Evolutionary conservation across 2,113 vertebrate genomes (phyloP), one percentile per base, ranked within the genome.

Genomic region (Ancistrus triradiatus): DNA sequence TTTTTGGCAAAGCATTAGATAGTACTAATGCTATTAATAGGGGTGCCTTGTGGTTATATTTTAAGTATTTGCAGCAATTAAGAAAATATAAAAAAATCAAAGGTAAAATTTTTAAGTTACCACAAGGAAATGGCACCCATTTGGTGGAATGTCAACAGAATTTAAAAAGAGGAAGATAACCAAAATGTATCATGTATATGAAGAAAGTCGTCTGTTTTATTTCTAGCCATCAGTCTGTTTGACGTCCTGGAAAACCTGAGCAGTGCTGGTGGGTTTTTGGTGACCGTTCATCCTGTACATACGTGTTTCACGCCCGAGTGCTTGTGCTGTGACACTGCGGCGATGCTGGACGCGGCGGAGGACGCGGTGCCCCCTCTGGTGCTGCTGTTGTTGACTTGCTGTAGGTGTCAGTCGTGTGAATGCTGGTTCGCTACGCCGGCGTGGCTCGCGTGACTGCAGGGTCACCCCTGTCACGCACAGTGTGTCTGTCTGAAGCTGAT

Each of bases 401-500:
- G 46, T 25, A 44, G 59, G 31, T 24, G 58, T 69, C 70, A 83
- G 55, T 66, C 72, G 52, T 50, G 52, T 22, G 66, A 46, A 52
- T 31, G 75, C 66, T 80, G 74, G 77, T 78, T 33, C 81, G 75
- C 75, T 73, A 58, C 44, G 49, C 15, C 27, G 13, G 52, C 51
- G 15, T 58, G 10, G 52, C 53, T 62, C 61, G 78, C 60, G 72
- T 85, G 82, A 84, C 83, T 81, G 79, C 78, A 49, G 77, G 81
- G 76, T 72, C 80, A 83, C 81, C 84, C 80, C 83, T 86, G 84
- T 85, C 86, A 87, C 66, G 70, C 74, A 70, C 44, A 70, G 75
- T 84, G 76, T 66, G 78, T 66, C 72, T 73, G 70, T 74, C 64
- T 58, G 68, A 73, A 22, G 55, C 72, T 83, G 77, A 86, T 83